phyloP scores from a whole-genome alignment of 2,797 vertebrate species.

The Hylomyscus alleni region DNA sequence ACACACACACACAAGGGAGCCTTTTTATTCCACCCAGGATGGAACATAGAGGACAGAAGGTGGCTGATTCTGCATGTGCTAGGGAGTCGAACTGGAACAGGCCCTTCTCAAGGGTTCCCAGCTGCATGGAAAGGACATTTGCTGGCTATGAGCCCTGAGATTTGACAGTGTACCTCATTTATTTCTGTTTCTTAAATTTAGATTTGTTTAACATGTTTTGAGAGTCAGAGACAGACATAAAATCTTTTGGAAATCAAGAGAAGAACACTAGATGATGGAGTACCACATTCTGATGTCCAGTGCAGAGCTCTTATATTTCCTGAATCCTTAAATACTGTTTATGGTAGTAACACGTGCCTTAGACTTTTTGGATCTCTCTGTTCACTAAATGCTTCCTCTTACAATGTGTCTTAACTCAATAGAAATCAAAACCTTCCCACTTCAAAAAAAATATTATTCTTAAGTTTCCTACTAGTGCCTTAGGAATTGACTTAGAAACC shows the following conservation, averaged over 20 bases:
- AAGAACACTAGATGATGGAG: not conserved
- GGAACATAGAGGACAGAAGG: not conserved
- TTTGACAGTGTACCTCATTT: not conserved
- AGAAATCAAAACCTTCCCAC: not conserved
- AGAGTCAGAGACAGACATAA: not conserved
- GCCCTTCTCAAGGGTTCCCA: not conserved
- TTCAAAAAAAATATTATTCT: not conserved
- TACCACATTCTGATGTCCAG: not conserved
- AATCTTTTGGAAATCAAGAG: not conserved
- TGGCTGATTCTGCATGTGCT: not conserved
- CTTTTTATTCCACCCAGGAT: not conserved
- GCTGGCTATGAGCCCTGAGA: not conserved
- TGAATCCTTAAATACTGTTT: not conserved
- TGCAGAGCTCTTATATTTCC: not conserved
- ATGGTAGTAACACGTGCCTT: not conserved
- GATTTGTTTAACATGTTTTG: constrained; percentile 3
- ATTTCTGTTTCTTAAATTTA: constrained; percentile 17
- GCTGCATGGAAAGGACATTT: not conserved
- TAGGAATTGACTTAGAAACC: not conserved
- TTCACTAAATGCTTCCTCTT: not conserved
- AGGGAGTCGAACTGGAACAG: not conserved
- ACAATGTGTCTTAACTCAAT: not conserved
- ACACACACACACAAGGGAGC: accelerated
- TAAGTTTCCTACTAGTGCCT: not conserved
- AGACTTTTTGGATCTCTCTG: not conserved